Evolutionary conservation across 2,113 vertebrate species (phyloP), one percentile per base, ranked within the genome.

Genomic region (Hemicordylus capensis): DNA sequence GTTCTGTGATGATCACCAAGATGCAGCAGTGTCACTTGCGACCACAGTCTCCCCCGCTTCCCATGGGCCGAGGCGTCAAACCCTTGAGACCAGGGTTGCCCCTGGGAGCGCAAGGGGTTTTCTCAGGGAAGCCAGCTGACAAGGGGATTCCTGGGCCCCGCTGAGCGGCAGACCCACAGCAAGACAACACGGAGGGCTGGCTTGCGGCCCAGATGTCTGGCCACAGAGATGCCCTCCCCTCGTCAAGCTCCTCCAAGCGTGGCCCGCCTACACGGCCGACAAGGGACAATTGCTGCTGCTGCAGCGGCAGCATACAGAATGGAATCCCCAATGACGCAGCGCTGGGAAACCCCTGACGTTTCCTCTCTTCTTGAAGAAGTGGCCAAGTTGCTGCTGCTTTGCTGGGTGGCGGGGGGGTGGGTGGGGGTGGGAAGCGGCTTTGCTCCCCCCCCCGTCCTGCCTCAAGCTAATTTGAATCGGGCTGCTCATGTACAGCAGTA

Each of bases 271-370:
- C 70, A 70, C 44, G 11, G 51, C 17, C 10, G 22, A 19, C 37
- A 42, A 70, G 54, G 7, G 11, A n/a, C n/a, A n/a, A n/a, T n/a
- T n/a, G n/a, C n/a, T n/a, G n/a, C n/a, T n/a, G n/a, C n/a, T n/a
- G 34, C 39, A 3, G 69, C 39, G 1, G 70, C 39, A 8, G 46
- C 31, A 14, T 28, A 7, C 44, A 17, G 58, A 24, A 14, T 31
- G 83, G 76, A 85, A 85, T 85, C 83, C 83, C 83, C 83, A 24
- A 4, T 3, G 76, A 34, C 76, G 76, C 64, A 22, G 26, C 64
- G 58, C 31, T 48, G 76, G 83, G 83, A 85, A 85, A 85, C 37
- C 76, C 82, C 75, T 17, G 58, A 4, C 11, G 2, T 22, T 48
- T 59, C 54, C 64, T 79, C 3, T n/a, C 39, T n/a, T 2, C 31